A percentile compares a stretch with the other conserved stretches of the same genome.
phyloP scores from a whole-genome alignment of 2,113 vertebrate genomes.

The Ophthalmolycus amberensis region DNA sequence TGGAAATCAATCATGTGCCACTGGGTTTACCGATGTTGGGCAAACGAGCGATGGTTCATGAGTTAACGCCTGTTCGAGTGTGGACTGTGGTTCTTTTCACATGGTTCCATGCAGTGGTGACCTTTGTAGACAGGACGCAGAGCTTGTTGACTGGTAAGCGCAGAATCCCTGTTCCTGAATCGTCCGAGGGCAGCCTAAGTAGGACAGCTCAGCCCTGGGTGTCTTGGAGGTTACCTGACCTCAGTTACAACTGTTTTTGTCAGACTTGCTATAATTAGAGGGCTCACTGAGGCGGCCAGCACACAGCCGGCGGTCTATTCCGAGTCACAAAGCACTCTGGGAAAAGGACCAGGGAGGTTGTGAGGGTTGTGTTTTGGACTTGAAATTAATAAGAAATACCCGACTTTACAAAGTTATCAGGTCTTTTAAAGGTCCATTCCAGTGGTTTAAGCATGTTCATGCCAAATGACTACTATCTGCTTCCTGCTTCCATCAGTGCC shows the following conservation, averaged over 20 bases:
- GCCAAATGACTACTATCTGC: not conserved
- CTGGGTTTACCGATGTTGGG: not conserved
- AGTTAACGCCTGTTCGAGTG: conserved; percentile 15
- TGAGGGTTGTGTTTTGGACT: not conserved
- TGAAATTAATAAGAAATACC: too few relatives aligned
- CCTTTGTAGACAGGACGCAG: conserved; percentile 3
- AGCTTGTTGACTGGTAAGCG: conserved; percentile 8
- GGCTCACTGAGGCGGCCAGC: conserved; percentile 8
- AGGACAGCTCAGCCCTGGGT: conserved; percentile 21
- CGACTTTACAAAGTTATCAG: too few relatives aligned
- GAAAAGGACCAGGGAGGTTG: conserved; percentile 10
- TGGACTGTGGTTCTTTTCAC: conserved; percentile 18
- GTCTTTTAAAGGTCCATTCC: too few relatives aligned
- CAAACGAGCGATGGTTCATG: conserved; percentile 44
- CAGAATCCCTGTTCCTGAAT: conserved; percentile 20
- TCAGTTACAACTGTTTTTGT: conserved; percentile 34
- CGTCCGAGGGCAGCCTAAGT: conserved; percentile 13
- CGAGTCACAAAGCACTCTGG: conserved; percentile 33
- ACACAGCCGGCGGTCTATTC: conserved; percentile 18
- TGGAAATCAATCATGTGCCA: conserved; percentile 21
- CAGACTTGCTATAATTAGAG: conserved; percentile 46
- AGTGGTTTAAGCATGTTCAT: not conserved
- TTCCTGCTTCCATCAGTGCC: too few relatives aligned
- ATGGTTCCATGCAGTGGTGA: not conserved
- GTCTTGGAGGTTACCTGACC: conserved; percentile 49